Evolutionary conservation across 2,797 vertebrate genomes (phyloP).

Genomic region (Poecilia velifera): DNA sequence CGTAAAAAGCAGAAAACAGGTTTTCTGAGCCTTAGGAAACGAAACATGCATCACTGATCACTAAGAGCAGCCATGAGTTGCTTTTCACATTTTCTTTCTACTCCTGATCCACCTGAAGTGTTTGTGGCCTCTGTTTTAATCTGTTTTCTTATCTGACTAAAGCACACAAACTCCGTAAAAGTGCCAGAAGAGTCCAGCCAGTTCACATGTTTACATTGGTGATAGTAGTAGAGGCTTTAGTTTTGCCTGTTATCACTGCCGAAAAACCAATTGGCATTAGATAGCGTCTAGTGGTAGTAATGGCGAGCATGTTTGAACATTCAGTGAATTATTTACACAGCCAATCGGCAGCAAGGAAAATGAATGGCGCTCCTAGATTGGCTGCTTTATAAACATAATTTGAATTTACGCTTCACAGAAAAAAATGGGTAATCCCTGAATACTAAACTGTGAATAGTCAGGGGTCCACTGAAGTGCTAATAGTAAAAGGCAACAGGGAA

Average conservation of each 20-base stretch:
- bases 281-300: neutral
- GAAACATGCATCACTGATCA: neutral
- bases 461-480: neutral
- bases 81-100: neutral
- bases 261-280: neutral
- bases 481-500: neutral
- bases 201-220: neutral
- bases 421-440: neutral
- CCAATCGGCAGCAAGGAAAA: neutral
- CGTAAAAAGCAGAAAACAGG: neutral
- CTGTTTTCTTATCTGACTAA: neutral
- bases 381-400: neutral
- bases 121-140: neutral
- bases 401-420: neutral
- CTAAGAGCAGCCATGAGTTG: neutral
- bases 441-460: neutral
- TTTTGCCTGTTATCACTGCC: neutral
- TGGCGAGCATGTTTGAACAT: neutral
- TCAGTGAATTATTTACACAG: neutral
- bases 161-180: neutral
- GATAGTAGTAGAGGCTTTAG: neutral
- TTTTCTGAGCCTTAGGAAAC: neutral
- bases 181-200: neutral
- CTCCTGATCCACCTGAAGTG: neutral
- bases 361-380: neutral